phyloP scores from a whole-genome alignment of 2,888 invertebrate genomes.

The Xestobium rufovillosum region DNA sequence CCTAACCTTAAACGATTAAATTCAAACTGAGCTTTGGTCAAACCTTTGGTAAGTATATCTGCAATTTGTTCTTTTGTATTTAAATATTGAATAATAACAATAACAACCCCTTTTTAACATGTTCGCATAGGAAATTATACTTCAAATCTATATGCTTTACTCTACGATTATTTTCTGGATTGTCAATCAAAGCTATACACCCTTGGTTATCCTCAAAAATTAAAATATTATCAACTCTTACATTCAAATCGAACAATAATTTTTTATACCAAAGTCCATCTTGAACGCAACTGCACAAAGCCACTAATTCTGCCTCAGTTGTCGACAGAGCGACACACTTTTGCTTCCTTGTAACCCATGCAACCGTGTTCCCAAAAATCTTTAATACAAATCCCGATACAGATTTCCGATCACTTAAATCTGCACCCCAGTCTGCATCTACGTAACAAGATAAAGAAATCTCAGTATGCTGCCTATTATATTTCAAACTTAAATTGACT shows the following conservation, averaged over 20 bases:
- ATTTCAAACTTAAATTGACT: constrained; percentile 12
- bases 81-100: constrained; percentile 2
- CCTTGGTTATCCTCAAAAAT: constrained; percentile 20
- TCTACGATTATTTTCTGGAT: constrained; percentile 16
- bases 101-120: constrained; percentile 16
- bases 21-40: constrained; percentile 3
- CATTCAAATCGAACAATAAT: constrained; percentile 5
- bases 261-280: constrained; percentile 13
- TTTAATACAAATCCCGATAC: constrained; percentile 12
- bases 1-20: not conserved
- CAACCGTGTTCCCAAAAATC: constrained; percentile 14
- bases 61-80: constrained; percentile 3
- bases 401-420: constrained; percentile 16
- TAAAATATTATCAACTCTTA: constrained; percentile 7
- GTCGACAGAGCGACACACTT: constrained; percentile 12
- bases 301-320: constrained; percentile 13
- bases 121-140: constrained; percentile 18
- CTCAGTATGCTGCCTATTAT: constrained; percentile 10
- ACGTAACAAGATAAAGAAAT: constrained; percentile 7
- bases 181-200: constrained; percentile 16
- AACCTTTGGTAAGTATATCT: constrained; percentile 5
- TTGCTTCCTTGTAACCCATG: constrained; percentile 14
- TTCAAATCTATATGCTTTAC: constrained; percentile 20
- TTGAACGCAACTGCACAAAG: constrained; percentile 6
- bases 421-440: constrained; percentile 19